Evolutionary conservation across 2,113 vertebrate species (phyloP), one percentile per base, ranked within the genome.

Genomic region (Herpetotheres cachinnans): DNA sequence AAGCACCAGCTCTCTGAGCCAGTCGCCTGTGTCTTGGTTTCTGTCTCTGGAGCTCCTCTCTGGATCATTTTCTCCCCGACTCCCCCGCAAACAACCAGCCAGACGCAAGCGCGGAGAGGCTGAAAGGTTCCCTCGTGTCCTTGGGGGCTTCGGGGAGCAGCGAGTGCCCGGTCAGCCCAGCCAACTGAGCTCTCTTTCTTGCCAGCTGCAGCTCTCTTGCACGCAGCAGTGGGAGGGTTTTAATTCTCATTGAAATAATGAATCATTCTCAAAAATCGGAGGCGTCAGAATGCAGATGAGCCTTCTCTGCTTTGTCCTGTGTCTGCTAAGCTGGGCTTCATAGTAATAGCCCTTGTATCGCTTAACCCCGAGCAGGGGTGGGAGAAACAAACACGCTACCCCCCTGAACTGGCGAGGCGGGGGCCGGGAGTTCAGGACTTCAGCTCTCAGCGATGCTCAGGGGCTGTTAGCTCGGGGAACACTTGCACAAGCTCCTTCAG

Each of bases 221-320:
- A 11, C 47, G 83, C 17, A 1, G 70, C 2, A 0, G 80, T 84
- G 94, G 95, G 94, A 96, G 95, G 93, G 81, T 26, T 76, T 91
- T 63, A 25, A 8, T 72, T 92, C 86, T 92, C 13, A 6, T 78
- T 3, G 11, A 69, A 94, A 97, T 83, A 96, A 96, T 96, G 94
- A 96, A 89, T 96, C 94, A 91, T 97, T 95, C 94, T 97, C 69
- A 46, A 4, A 91, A 69, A 56, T 89, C 9, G 19, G 87, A 96
- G 91, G 95, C 95, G 74, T 95, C 89, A 89, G 95, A 96, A 94
- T 19, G 52, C 89, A 95, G 91, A 93, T 96, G 91, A 94, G 93
- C 70, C 73, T 79, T 66, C 73, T 40, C 63, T 22, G 94, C 91
- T 95, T 97, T 96, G 96, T 96, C 86, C 94, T 94, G 89, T 86